Evolutionary conservation across 2,888 invertebrate species (phyloP).

Genomic region (Emmelina monodactyla): DNA sequence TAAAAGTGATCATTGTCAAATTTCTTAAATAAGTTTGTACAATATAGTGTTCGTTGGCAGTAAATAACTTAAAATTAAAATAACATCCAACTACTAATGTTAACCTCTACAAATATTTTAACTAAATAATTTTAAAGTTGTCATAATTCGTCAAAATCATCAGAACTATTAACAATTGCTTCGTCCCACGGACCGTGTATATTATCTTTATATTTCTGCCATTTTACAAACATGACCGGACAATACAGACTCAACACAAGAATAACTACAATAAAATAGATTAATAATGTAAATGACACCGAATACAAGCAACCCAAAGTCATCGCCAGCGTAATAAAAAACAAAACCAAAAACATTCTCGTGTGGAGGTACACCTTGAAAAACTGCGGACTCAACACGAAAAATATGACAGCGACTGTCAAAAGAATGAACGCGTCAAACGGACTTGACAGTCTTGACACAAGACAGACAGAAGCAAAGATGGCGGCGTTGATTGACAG

Average conservation of each 20-base stretch:
- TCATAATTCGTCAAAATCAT: conserved; percentile 57
- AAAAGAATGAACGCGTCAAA: conserved; percentile 89
- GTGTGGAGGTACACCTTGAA: conserved; percentile 69
- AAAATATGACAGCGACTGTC: conserved; percentile 87
- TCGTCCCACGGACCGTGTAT: conserved; percentile 99
- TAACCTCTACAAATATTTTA: too few species aligned
- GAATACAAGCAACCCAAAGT: conserved; percentile 59
- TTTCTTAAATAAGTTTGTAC: too few species aligned
- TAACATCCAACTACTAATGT: too few species aligned
- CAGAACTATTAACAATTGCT: conserved; percentile 76
- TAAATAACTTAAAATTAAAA: too few species aligned
- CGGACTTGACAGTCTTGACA: conserved; percentile 86
- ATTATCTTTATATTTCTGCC: conserved; percentile 85
- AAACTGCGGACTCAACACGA: conserved; percentile 88
- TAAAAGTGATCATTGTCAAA: too few species aligned
- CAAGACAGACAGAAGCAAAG: conserved; percentile 93
- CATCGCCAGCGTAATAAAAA: conserved; percentile 54
- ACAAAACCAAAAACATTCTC: conserved; percentile 57
- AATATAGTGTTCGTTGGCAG: too few species aligned
- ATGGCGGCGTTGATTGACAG: conserved; percentile 94
- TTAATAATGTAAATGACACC: conserved; percentile 65
- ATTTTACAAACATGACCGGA: conserved; percentile 77
- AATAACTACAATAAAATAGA: conserved; percentile 68
- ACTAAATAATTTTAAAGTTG: too few species aligned
- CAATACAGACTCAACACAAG: conserved; percentile 75